Evolutionary conservation across 2,797 vertebrate species (phyloP).

Genomic region (Myotis myotis): DNA sequence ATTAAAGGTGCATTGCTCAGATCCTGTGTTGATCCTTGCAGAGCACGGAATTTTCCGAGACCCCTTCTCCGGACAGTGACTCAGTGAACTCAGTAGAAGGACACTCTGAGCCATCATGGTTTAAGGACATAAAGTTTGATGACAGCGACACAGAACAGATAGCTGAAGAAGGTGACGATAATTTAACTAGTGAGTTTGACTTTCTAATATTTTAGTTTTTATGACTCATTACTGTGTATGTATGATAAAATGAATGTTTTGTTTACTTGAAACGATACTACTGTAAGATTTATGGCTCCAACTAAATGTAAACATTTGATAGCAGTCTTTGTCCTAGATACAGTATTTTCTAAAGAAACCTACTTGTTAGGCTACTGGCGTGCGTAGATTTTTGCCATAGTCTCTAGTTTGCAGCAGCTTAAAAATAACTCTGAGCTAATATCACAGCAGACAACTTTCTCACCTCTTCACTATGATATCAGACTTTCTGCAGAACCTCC

Average conservation of each 20-base stretch:
- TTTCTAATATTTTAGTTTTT: constrained; percentile 48
- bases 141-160: constrained; percentile 98
- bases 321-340: constrained; percentile 67
- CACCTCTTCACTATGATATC: constrained; percentile 66
- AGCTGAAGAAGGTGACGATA: constrained; percentile 93
- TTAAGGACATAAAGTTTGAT: constrained; percentile 99
- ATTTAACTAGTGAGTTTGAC: constrained; percentile 88
- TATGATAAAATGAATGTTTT: neutral
- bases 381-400: constrained; percentile 70
- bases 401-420: constrained; percentile 73
- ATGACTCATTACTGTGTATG: neutral
- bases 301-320: constrained; percentile 59
- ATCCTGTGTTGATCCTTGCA: constrained; percentile 76
- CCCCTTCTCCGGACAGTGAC: constrained; percentile 97
- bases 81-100: constrained; percentile 98
- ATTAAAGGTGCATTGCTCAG: constrained; percentile 4
- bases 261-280: constrained; percentile 13
- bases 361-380: constrained; percentile 59
- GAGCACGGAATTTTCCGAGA: constrained; percentile 98
- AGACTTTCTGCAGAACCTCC: constrained; percentile 78
- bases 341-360: constrained; percentile 76
- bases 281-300: constrained; percentile 54
- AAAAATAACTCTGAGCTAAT: constrained; percentile 79
- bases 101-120: constrained; percentile 98
- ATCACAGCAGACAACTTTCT: constrained; percentile 67